A percentile compares a stretch with the other conserved stretches of the same genome.
These are phyloP conservation scores for Polia nebulosa DNA, from an alignment of 2,888 invertebrate genomes.

Conservation along the genomic window DNA sequence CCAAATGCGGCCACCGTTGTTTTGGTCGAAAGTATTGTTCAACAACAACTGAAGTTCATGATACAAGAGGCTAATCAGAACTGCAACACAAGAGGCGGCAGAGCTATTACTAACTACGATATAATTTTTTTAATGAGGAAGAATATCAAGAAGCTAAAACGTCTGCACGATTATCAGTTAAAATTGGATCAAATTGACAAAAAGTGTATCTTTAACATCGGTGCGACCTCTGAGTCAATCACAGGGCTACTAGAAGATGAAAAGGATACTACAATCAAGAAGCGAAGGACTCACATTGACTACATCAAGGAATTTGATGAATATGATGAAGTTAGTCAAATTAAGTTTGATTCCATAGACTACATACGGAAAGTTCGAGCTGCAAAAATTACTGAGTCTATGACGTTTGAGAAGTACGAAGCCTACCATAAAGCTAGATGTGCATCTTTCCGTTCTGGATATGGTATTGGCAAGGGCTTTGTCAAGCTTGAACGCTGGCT, in stretches of 20 bases:
- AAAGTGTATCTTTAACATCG: slow-evolving; percentile 71
- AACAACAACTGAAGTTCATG: slow-evolving; percentile 95
- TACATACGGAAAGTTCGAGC: slow-evolving; percentile 92
- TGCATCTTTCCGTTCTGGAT: slow-evolving; percentile 92
- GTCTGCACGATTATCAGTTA: slow-evolving; percentile 94
- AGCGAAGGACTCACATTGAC: slow-evolving; percentile 85
- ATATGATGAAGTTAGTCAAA: slow-evolving; percentile 89
- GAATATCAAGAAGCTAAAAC: slow-evolving; percentile 94
- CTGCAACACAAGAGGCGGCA: slow-evolving; percentile 92
- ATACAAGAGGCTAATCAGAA: slow-evolving; percentile 94
- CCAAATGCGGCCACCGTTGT: slow-evolving; percentile 96
- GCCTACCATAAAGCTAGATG: slow-evolving; percentile 95
- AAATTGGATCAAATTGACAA: slow-evolving; percentile 89
- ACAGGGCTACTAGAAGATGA: slow-evolving; percentile 88
- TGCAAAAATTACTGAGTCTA: slow-evolving; percentile 89
- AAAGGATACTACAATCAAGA: slow-evolving; percentile 87
- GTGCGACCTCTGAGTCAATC: slow-evolving; percentile 74
- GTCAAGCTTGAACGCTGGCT: slow-evolving; percentile 92
- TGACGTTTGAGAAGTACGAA: slow-evolving; percentile 92
- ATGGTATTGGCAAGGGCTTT: slow-evolving; percentile 88
- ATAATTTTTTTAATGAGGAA: slow-evolving; percentile 96
- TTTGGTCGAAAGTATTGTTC: slow-evolving; percentile 95
- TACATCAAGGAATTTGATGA: slow-evolving; percentile 90
- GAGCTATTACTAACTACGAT: slow-evolving; percentile 91
- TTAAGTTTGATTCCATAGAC: slow-evolving; percentile 90